These are phyloP conservation scores for Nowickia ferox DNA, from an alignment of 2,888 invertebrate genomes.

Conservation along the genomic window DNA sequence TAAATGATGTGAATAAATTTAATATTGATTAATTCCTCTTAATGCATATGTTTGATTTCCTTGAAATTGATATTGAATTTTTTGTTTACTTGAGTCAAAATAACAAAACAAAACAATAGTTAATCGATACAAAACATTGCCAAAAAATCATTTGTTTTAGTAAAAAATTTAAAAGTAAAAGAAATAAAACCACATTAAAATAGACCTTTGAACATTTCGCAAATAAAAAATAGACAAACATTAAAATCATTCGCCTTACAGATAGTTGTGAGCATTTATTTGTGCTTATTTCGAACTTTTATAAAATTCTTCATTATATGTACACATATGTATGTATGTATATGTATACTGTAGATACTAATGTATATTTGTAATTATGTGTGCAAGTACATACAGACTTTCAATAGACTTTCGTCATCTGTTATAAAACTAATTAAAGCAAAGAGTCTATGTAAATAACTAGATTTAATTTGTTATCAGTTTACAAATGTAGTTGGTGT, in stretches of 20 bases:
- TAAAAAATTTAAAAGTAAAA: not conserved
- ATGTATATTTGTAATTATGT: not conserved
- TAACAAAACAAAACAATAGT: constrained; percentile 10
- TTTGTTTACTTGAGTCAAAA: constrained; percentile 24
- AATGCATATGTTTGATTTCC: not conserved
- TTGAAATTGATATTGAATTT: constrained; percentile 67
- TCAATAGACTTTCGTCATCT: not conserved
- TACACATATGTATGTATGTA: not conserved
- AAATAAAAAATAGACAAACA: constrained; percentile 31
- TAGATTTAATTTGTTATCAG: constrained; percentile 59
- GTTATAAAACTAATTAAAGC: constrained; percentile 32
- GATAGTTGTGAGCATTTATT: constrained; percentile 15
- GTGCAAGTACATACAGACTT: not conserved
- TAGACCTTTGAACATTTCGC: constrained; percentile 54
- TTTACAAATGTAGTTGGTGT: not conserved
- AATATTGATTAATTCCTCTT: not conserved
- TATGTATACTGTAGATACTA: not conserved
- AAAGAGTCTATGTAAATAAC: constrained; percentile 27
- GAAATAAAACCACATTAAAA: constrained; percentile 21
- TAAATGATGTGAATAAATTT: too few relatives aligned
- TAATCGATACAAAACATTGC: constrained; percentile 11
- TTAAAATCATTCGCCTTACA: constrained; percentile 37
- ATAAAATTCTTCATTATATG: not conserved
- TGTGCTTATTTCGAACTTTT: constrained; percentile 26
- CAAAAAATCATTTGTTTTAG: not conserved